These are phyloP conservation scores for Oreochromis tanganicae DNA, from an alignment of 2,113 vertebrate species.

Conservation along the genomic window DNA sequence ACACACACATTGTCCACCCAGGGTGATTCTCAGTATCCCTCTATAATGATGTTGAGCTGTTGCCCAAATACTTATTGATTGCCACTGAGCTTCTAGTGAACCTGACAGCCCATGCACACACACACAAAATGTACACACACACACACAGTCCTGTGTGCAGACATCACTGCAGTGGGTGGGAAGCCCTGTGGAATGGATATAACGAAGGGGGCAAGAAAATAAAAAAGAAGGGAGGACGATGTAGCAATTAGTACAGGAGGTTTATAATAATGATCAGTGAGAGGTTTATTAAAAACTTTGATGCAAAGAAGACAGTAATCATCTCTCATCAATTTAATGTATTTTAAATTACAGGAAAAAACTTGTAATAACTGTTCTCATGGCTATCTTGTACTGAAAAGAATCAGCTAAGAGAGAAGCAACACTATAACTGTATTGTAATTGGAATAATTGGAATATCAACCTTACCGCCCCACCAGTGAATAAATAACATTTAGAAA, in stretches of 20 bases:
- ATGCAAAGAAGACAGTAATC: not conserved
- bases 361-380: not conserved
- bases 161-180: conserved; percentile 3
- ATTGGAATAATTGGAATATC: not conserved
- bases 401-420: not conserved
- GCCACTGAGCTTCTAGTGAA: conserved; percentile 38
- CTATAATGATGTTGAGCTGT: conserved; percentile 62
- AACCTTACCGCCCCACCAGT: not conserved
- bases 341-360: not conserved
- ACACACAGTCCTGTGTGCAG: not conserved
- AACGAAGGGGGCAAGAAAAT: not conserved
- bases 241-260: not conserved
- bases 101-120: conserved; percentile 3
- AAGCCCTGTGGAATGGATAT: not conserved
- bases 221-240: not conserved
- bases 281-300: not conserved
- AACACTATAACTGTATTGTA: not conserved
- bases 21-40: conserved; percentile 52
- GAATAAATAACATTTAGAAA: not conserved
- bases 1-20: not conserved
- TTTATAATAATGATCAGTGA: not conserved
- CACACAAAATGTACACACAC: not conserved
- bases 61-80: conserved; percentile 68
- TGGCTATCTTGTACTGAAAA: not conserved
- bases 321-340: not conserved